Conservation (phyloP, 2,888 invertebrate genomes). For the Stegana nigrithorax region DNA sequence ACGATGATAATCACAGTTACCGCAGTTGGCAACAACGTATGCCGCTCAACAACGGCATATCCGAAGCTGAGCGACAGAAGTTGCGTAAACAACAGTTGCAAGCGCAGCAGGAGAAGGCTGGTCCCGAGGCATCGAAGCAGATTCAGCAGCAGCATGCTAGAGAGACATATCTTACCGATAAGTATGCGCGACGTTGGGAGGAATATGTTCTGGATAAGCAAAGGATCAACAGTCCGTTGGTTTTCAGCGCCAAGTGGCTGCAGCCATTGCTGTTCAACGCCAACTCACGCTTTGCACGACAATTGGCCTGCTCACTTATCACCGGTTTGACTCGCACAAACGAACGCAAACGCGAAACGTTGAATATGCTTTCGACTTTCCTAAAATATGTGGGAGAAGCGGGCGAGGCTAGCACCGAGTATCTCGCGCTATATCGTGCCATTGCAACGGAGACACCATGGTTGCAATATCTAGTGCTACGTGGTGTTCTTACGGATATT, state of each 20-base stretch:
- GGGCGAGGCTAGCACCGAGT: constrained; percentile 94
- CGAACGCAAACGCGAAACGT: constrained; percentile 78
- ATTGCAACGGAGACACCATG: constrained; percentile 88
- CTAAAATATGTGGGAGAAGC: constrained; percentile 86
- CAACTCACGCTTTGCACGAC: constrained; percentile 87
- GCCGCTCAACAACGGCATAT: constrained; percentile 67
- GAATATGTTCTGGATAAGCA: constrained; percentile 60
- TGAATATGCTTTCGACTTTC: constrained; percentile 89
- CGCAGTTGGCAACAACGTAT: constrained; percentile 78
- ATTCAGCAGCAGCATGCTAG: constrained; percentile 46
- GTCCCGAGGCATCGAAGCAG: constrained; percentile 22
- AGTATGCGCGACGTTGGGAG: constrained; percentile 80
- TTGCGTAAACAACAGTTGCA: constrained; percentile 50
- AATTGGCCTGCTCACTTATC: constrained; percentile 89
- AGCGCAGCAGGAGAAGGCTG: constrained; percentile 25
- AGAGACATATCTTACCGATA: constrained; percentile 77
- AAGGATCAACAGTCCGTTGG: constrained; percentile 68
- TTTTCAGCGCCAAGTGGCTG: constrained; percentile 79
- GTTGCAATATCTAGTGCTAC: constrained; percentile 92
- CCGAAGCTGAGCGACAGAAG: constrained; percentile 44
- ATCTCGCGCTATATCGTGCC: constrained; percentile 85
- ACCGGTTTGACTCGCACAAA: constrained; percentile 82
- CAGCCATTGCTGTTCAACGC: constrained; percentile 93
- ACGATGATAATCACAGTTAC: constrained; percentile 78
- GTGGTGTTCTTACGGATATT: constrained; percentile 85